A percentile compares a stretch with the other conserved stretches of the same genome.
These are phyloP conservation scores for Cydia strobilella DNA, from an alignment of 1,140 invertebrate species.

Conservation along the genomic window DNA sequence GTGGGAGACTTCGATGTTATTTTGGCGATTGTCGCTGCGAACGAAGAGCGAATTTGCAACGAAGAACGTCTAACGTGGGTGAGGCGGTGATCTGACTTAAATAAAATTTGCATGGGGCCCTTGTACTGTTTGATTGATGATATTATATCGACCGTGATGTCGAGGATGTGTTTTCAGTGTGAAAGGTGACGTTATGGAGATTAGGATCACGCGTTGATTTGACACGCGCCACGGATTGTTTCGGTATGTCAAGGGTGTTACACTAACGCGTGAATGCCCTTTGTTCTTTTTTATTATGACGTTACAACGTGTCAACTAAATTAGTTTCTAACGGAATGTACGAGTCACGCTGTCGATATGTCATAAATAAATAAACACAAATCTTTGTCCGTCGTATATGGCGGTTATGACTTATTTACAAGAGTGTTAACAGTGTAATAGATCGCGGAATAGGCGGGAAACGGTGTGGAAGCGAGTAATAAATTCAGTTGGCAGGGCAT, in stretches of 20 bases:
- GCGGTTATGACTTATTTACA: slow-evolving; percentile 38
- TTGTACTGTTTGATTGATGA: slow-evolving; percentile 60
- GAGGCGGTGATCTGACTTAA: slow-evolving; percentile 49
- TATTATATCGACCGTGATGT: slow-evolving; percentile 57
- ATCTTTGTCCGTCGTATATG: slow-evolving; percentile 32
- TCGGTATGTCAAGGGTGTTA: slow-evolving; percentile 68
- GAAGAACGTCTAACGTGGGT: slow-evolving; percentile 48
- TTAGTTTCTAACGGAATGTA: slow-evolving; percentile 59
- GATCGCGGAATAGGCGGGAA: slow-evolving; percentile 36
- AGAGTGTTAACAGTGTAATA: slow-evolving; percentile 44
- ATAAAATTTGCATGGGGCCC: slow-evolving; percentile 61
- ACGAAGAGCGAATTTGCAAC: slow-evolving; percentile 42
- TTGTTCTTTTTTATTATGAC: slow-evolving; percentile 51
- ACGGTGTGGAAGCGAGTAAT: slow-evolving; percentile 35
- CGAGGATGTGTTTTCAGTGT: slow-evolving; percentile 52
- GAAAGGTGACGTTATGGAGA: slow-evolving; percentile 75
- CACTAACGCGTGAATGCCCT: slow-evolving; percentile 61
- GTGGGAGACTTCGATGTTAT: slow-evolving; percentile 40
- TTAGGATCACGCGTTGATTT: slow-evolving; percentile 61
- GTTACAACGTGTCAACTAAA: slow-evolving; percentile 53
- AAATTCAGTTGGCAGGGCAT: slow-evolving; percentile 41
- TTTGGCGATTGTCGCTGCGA: slow-evolving; percentile 38
- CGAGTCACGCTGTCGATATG: slow-evolving; percentile 49
- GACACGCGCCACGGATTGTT: slow-evolving; percentile 60
- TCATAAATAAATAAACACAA: slow-evolving; percentile 27